Evolutionary conservation across 2,797 vertebrate genomes (phyloP).

Genomic region (Sebastes kiyomatsui): DNA sequence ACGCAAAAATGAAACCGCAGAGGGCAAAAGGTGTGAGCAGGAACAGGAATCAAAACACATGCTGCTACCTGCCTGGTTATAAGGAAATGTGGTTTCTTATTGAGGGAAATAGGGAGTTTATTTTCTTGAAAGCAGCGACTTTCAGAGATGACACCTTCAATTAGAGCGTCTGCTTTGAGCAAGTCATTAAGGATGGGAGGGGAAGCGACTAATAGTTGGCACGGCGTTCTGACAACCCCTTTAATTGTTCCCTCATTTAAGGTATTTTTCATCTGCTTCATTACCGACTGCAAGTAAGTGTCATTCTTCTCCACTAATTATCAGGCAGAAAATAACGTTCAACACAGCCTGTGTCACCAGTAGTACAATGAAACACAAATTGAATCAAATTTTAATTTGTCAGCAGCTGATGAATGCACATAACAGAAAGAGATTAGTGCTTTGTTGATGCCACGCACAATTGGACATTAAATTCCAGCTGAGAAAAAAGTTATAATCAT

Average conservation of each 20-base stretch:
- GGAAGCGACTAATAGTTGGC: neutral
- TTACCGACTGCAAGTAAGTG: slow-evolving; percentile 10
- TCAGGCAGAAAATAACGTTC: slow-evolving; percentile 17
- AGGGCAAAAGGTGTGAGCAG: slow-evolving; percentile 4
- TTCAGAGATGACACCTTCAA: slow-evolving; percentile 32
- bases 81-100: neutral
- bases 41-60: neutral
- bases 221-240: slow-evolving; percentile 19
- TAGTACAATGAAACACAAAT: neutral
- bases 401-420: neutral
- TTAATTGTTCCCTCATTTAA: slow-evolving; percentile 31
- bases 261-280: slow-evolving; percentile 23
- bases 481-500: neutral
- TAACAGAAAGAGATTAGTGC: neutral
- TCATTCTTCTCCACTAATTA: slow-evolving; percentile 33
- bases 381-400: slow-evolving; percentile 15
- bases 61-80: neutral
- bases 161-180: slow-evolving; percentile 20
- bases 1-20: neutral
- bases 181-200: slow-evolving; percentile 16
- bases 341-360: neutral
- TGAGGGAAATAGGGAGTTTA: neutral
- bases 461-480: neutral
- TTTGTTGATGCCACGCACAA: neutral
- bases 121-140: neutral